Evolutionary conservation across 2,888 invertebrate genomes (phyloP), one percentile per base, ranked within the genome.

Genomic region (Mesoligia furuncula): DNA sequence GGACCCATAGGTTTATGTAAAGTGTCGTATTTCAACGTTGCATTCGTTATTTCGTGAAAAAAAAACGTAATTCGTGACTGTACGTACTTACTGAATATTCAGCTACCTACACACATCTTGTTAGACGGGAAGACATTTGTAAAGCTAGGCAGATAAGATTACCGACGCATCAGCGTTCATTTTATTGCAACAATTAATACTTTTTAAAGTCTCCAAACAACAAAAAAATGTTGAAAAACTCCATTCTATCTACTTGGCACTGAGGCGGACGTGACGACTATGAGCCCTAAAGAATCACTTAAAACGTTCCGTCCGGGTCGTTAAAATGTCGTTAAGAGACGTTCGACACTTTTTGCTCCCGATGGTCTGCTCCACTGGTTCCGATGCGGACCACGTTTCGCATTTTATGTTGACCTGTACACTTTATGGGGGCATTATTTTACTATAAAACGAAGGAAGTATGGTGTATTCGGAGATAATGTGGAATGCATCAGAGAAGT

Each of bases 251-350:
- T 57, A 54, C 24, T 42, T 42, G 51, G 17, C 20, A 45, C 13
- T 48, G 64, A 69, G 65, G 57, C 67, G 73, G 64, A 69, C 67
- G 57, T 69, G 73, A 76, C 62, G 65, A 77, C 66, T 66, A 24
- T 64, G 75, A 70, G 75, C 67, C 67, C 64, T 69, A 75, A 78
- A 80, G 85, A 88, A 83, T 87, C 88, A 88, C 85, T 87, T 88
- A 78, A 72, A 88, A 72, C 77, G 51, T 71, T 67, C 75, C 81
- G 65, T 67, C 72, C 66, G 64, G 75, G 65, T 87, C 88, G 87
- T 88, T 87, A 88, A 83, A 88, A 87, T 80, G 88, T 88, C 87
- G 85, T 87, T 87, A 87, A 83, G 85, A 61, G 70, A 77, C 78
- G 70, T 75, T 80, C 77, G 85, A 77, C 80, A 83, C 70, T 87